Evolutionary conservation across 2,888 invertebrate genomes (phyloP), one percentile per base, ranked within the genome.

Genomic region (Cylindroiulus punctatus): DNA sequence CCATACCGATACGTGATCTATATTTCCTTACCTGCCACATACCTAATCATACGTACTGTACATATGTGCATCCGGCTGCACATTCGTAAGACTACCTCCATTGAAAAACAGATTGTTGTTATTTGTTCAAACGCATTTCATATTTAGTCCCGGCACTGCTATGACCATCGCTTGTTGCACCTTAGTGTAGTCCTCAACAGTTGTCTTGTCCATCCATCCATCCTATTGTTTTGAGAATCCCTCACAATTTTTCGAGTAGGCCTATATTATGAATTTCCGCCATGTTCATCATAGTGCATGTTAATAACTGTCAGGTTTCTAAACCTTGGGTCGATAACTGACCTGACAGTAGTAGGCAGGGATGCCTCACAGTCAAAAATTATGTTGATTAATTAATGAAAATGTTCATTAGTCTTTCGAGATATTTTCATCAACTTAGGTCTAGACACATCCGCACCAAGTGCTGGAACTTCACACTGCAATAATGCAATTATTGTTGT

Each of bases 61-160:
- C 57, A 1, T 1, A 57, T 57, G 57, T 57, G 57, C 19, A 12
- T 57, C 57, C 3, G 57, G n/a, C 57, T 57, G 57, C 57, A 57
- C 57, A 57, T 57, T 57, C 57, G 57, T 57, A 57, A 57, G 57
- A 57, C 57, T 57, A 57, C 57, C 57, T 57, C 57, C 57, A 57
- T n/a, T 57, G 19, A 57, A 57, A 57, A 57, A 14, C 7, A 57
- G 57, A 19, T 57, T 57, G 57, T 57, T 47, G 47, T 47, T 57
- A 57, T 57, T 57, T 5, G n/a, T 57, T 57, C 57, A n/a, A 19
- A 19, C 57, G 57, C 57, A 57, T 57, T 57, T 12, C 19, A 57
- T 57, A 57, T 57, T 57, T 57, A n/a, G 57, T 57, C 57, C n/a
- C 57, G 57, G 7, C n/a, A 57, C 57, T n/a, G 57, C n/a, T 19